Evolutionary conservation across 1,140 invertebrate species (phyloP).

Genomic region (Brachystomella parvula): DNA sequence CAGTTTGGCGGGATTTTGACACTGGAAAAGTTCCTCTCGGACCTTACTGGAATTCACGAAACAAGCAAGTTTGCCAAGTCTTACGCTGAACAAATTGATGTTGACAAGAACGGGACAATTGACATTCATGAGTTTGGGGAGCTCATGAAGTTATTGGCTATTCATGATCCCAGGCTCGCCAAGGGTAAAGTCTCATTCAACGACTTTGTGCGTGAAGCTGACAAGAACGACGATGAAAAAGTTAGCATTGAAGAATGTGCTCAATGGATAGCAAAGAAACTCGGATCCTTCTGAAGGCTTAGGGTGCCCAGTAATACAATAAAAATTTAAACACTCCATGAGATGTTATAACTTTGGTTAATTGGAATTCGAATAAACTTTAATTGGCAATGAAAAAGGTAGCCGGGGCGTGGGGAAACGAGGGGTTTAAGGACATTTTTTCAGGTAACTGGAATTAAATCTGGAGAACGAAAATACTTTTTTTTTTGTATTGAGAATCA

Average conservation of each 20-base stretch:
- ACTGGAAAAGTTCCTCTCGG: background rate
- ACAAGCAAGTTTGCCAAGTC: background rate
- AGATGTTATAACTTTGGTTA: too few species aligned
- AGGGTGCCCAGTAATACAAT: too few species aligned
- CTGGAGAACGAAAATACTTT: too few species aligned
- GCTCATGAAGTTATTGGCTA: background rate
- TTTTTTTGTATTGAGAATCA: too few species aligned
- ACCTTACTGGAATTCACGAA: background rate
- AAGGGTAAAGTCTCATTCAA: background rate
- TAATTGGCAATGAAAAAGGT: too few species aligned
- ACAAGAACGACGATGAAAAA: background rate
- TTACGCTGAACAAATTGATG: background rate
- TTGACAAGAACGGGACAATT: background rate
- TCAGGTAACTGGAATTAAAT: too few species aligned
- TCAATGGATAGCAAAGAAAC: background rate
- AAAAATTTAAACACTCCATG: too few species aligned
- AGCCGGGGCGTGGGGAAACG: too few species aligned
- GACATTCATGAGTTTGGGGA: background rate
- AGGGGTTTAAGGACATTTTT: too few species aligned
- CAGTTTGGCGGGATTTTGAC: background rate
- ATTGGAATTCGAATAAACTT: too few species aligned
- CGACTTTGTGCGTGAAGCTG: conserved; percentile 2
- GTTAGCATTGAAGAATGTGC: background rate
- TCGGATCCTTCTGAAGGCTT: too few species aligned
- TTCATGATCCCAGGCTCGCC: background rate